Base-by-base conservation (phyloP, 2,797 vertebrate genomes). In the Poeciliopsis gracilis region DNA sequence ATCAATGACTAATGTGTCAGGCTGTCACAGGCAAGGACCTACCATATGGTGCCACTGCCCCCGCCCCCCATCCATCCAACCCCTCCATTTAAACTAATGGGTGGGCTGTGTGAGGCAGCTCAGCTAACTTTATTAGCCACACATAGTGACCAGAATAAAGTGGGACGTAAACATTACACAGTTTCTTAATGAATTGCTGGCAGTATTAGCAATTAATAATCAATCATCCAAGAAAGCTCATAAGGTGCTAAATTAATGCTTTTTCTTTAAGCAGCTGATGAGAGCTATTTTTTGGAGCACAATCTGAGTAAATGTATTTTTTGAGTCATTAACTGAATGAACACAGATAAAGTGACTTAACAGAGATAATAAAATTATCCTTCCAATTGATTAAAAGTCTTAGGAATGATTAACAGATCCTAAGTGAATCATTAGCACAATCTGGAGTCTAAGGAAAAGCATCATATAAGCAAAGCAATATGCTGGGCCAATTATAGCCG, bases 1-100 rank as follows among this genome's bases (percentile, higher is more conserved):
- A 93, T 94, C 92, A 93, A 91, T 95, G 92, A 94, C 93, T 94
- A 93, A 95, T 94, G 92, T 91, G 90, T 93, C 91, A 93, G 92
- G 90, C 92, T 92, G 92, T 94, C 92, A 92, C 92, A 91, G 91
- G 92, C 90, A 92, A 93, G 91, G 91, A 90, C 91, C 90, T 77
- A 87, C 93, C 92, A 94, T 94, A 94, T 93, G 94, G 92, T 47
- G 63, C 89, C 86, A 85, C 77, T 81, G 78, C 72, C 77, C 77
- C 86, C 41, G 13, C 41, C 82, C 82, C 76, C 78, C 77, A 57
- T 0, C 86, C 88, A 88, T 75, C 74, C 79, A 76, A 83, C 79
- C 86, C 77, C 80, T 70, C 69, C 53, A 89, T 91, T 91, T 91
- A 88, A 88, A 90, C 84, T 92, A 92, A 92, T 92, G 90, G 84